Evolutionary conservation across 2,113 vertebrate genomes (phyloP).

Genomic region (Tragulus kanchil): DNA sequence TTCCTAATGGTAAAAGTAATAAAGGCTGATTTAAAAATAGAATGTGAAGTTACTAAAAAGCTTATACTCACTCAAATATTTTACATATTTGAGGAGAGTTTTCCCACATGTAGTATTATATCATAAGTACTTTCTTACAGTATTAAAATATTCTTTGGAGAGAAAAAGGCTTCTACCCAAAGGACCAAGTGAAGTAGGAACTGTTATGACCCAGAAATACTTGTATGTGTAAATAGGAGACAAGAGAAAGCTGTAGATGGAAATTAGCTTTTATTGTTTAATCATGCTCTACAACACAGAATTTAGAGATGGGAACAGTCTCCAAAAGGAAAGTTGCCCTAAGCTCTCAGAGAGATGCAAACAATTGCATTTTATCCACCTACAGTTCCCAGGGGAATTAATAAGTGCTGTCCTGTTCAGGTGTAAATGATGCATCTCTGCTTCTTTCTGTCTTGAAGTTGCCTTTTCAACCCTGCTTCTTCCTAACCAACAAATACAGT

Average conservation of each 20-base stretch:
- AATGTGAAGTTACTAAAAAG: neutral
- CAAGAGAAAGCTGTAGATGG: neutral
- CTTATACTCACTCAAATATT: neutral
- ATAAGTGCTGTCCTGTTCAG: slow-evolving; percentile 15
- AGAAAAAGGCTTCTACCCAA: slow-evolving; percentile 21
- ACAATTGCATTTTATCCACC: slow-evolving; percentile 62
- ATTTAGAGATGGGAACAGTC: slow-evolving; percentile 59
- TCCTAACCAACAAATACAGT: neutral
- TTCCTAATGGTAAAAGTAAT: slow-evolving; percentile 23
- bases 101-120: neutral
- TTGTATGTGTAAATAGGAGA: neutral
- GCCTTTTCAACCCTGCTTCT: neutral
- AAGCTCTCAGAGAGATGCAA: slow-evolving; percentile 60
- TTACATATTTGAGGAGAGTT: neutral
- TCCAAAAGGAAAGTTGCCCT: slow-evolving; percentile 55
- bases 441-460: neutral
- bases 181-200: slow-evolving; percentile 37
- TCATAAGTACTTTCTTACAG: neutral
- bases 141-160: slow-evolving; percentile 39
- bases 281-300: slow-evolving; percentile 65
- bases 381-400: slow-evolving; percentile 45
- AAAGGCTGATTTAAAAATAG: slow-evolving; percentile 31
- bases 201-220: neutral
- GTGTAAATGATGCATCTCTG: neutral
- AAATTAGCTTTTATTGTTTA: slow-evolving; percentile 72